Conservation (phyloP, 2,113 vertebrate genomes). For the Podarcis raffonei region DNA sequence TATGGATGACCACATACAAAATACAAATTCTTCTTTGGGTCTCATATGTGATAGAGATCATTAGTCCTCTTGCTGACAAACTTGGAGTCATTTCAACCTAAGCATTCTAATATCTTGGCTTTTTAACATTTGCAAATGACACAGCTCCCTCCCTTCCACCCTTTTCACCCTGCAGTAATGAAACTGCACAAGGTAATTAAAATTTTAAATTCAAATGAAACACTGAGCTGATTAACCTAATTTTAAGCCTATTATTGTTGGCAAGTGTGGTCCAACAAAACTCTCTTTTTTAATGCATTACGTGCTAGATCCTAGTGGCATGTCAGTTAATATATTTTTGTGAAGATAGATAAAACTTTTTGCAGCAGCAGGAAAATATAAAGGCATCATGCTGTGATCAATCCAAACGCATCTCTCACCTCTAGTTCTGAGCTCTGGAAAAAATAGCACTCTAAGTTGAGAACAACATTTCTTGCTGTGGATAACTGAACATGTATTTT, state of each 20-base stretch:
- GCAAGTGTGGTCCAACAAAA: background rate
- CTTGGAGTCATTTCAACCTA: background rate
- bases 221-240: background rate
- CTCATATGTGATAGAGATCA: background rate
- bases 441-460: background rate
- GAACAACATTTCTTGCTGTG: background rate
- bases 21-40: background rate
- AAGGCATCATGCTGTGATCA: background rate
- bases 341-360: background rate
- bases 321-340: background rate
- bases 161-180: background rate
- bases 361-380: background rate
- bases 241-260: background rate
- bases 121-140: background rate
- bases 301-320: background rate
- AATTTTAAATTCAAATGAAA: slow-evolving; percentile 8
- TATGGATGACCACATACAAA: background rate
- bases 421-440: background rate
- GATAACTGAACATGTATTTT: background rate
- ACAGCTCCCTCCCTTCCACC: background rate
- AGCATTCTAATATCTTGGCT: background rate
- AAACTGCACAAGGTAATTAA: background rate
- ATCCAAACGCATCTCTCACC: background rate
- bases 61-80: background rate
- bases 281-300: background rate